Base-by-base conservation (phyloP, 2,888 invertebrate genomes). In the Zhengitettix transpicula region DNA sequence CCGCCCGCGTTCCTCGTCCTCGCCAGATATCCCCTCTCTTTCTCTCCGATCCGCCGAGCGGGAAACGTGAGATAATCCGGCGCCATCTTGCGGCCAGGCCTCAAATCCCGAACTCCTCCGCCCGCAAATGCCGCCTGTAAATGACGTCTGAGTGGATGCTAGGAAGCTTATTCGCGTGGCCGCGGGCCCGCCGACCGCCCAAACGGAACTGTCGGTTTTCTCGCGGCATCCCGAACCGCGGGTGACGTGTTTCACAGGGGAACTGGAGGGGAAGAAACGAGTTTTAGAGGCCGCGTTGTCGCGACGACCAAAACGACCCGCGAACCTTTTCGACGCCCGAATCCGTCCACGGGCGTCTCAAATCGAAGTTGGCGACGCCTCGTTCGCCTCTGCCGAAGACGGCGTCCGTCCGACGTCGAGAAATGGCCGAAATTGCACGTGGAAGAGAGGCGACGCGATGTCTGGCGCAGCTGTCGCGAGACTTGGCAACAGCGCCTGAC, bases 401-500 rank as follows among this genome's bases (percentile, higher is more conserved):
- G 53, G 17, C 53, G 15, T 11, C 15, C 11, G 12, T 12, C 9
- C 28, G 28, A 28, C 28, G 28, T 28, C 28, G 28, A 28, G 28
- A 42, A 47, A 28, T 42, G 8, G 47, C 28, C 17, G 7, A 56
- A 17, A 42, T 54, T 42, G 52, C 11, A 42, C 40, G 41, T 28
- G 42, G 47, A 47, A 42, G 11, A 42, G 14, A 58, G 58, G 42
- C 60, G 56, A 52, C 51, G 16, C 42, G 52, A 42, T 57, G 52
- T 52, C 57, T 42, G 52, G 44, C 51, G 56, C 57, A 57, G 57
- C 54, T 55, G 47, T 53, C 12, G 16, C 77, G 71, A 71, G 70
- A 70, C 68, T 66, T 75, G 85, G 80, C 85, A 86, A 83, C 87
- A 74, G 65, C 71, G 84, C 79, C 71, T 76, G 82, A 81, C 84